phyloP scores from a whole-genome alignment of 2,888 invertebrate genomes.

The Paralinhomoeus sp. region DNA sequence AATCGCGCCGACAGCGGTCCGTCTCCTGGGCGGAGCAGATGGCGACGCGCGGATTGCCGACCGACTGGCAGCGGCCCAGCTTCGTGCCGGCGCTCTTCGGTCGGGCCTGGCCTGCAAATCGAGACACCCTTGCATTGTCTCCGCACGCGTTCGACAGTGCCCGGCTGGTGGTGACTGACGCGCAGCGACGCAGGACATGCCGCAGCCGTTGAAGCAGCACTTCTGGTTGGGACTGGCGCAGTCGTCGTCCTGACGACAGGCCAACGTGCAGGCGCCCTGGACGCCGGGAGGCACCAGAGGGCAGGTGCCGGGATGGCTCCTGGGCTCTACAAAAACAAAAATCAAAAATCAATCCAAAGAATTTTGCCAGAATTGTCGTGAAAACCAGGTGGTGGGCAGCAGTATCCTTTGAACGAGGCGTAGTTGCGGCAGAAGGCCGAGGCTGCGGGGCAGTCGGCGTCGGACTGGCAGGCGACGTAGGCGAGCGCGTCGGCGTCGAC shows the following conservation, averaged over 20 bases:
- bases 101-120: no score
- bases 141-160: no score
- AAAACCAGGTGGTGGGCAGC: neutral
- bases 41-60: constrained; percentile 10
- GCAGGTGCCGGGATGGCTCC: neutral
- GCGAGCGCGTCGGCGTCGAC: neutral
- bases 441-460: neutral
- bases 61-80: no score
- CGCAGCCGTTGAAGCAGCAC: constrained; percentile 21
- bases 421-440: neutral
- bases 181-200: constrained; percentile 10
- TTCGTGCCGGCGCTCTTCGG: no score
- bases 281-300: neutral
- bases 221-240: constrained; percentile 10
- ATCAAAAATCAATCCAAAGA: no score
- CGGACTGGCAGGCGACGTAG: neutral
- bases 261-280: neutral
- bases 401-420: neutral
- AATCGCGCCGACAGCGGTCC: constrained; percentile 10
- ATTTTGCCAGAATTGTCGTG: neutral
- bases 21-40: constrained; percentile 9
- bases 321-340: neutral
- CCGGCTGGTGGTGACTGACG: no score
- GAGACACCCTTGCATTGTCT: no score
- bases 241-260: constrained; percentile 9